Conservation (phyloP, 2,113 vertebrate genomes). For the Dipodomys spectabilis region DNA sequence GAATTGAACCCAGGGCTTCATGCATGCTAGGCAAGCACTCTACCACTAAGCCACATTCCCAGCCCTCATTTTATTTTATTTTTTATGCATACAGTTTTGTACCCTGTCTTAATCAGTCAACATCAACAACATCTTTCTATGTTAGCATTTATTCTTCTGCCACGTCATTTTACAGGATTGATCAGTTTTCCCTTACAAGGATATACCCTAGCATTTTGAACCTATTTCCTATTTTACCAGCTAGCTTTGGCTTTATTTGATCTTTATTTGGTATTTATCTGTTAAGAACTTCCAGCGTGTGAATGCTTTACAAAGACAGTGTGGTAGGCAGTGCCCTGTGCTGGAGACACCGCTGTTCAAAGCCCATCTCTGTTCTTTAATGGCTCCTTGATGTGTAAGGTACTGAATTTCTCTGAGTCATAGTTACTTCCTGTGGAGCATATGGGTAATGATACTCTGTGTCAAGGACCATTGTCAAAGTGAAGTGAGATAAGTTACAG, state of each 20-base stretch:
- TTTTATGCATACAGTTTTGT: background rate
- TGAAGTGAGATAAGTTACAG: background rate
- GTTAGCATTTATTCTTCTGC: background rate
- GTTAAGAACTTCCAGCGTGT: background rate
- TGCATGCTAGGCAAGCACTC: too few relatives aligned
- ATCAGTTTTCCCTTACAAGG: background rate
- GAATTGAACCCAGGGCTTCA: too few relatives aligned
- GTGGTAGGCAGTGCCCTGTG: background rate
- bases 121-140: background rate
- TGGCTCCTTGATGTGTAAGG: background rate
- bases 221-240: background rate
- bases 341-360: fast-evolving
- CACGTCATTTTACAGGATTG: background rate
- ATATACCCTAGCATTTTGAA: background rate
- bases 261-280: background rate
- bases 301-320: background rate
- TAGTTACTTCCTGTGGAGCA: background rate
- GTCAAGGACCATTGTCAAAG: background rate
- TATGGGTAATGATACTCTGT: background rate
- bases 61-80: too few relatives aligned
- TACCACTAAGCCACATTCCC: too few relatives aligned
- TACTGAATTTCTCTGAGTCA: background rate
- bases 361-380: background rate
- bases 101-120: background rate
- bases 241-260: background rate